These are phyloP conservation scores for Alviniconcha marisindica DNA, from an alignment of 1,140 invertebrate species.

Conservation along the genomic window DNA sequence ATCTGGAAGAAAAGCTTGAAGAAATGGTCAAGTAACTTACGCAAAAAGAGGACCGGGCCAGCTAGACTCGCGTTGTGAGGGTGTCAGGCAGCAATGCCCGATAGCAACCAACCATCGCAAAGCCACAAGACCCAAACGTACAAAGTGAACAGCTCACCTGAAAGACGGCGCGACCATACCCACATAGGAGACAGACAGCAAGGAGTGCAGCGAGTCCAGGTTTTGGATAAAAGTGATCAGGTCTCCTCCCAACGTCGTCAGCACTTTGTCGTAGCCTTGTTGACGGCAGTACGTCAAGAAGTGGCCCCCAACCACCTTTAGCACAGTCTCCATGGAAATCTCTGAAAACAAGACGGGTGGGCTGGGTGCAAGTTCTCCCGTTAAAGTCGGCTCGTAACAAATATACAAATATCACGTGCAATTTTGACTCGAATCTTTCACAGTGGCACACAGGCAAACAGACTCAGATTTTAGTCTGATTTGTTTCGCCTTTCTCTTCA, in stretches of 20 bases:
- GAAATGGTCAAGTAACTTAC: background rate
- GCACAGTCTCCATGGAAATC: conserved; percentile 59
- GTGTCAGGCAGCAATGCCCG: background rate
- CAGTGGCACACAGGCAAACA: background rate
- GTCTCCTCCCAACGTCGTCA: conserved; percentile 70
- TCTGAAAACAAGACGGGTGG: conserved; percentile 60
- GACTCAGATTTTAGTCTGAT: no score
- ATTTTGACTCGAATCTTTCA: no score
- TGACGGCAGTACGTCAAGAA: conserved; percentile 71
- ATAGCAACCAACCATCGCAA: background rate
- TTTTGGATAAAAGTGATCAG: conserved; percentile 73
- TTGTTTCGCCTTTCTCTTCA: no score
- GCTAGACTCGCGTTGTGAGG: background rate
- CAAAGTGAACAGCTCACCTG: conserved; percentile 57
- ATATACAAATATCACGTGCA: no score
- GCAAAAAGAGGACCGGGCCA: background rate
- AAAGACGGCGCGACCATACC: conserved; percentile 73
- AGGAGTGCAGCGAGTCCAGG: conserved; percentile 73
- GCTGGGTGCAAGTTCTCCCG: no score
- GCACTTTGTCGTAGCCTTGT: conserved; percentile 74
- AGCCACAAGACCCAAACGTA: background rate
- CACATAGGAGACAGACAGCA: conserved; percentile 70
- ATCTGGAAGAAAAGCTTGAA: background rate
- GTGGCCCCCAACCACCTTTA: conserved; percentile 74
- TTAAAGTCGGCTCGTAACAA: no score